These are phyloP conservation scores for Aptenodytes forsteri DNA, from an alignment of 2,113 vertebrate genomes.

Conservation along the genomic window DNA sequence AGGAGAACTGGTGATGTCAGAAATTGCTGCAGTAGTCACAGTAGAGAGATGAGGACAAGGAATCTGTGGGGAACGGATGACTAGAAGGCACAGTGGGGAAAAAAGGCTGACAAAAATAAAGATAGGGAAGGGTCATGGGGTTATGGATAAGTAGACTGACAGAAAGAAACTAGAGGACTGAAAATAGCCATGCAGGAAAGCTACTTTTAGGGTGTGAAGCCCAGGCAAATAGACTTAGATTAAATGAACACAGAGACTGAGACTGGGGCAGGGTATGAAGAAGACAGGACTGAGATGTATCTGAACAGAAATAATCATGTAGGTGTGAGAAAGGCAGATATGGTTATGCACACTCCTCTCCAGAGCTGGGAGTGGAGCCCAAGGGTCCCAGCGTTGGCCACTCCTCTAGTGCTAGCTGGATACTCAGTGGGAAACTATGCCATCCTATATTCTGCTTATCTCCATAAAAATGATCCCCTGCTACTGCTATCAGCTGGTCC, in stretches of 20 bases:
- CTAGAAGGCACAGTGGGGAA: not conserved
- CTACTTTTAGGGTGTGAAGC: not conserved
- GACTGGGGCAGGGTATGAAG: not conserved
- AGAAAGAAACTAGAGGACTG: not conserved
- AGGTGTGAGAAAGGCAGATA: not conserved
- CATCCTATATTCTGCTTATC: not conserved
- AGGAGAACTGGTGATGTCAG: not conserved
- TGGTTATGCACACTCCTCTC: not conserved
- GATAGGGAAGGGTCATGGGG: not conserved
- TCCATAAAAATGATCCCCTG: not conserved
- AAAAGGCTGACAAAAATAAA: not conserved
- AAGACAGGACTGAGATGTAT: not conserved
- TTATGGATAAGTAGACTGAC: not conserved
- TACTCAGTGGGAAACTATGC: not conserved
- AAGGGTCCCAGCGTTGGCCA: not conserved
- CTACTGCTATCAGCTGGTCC: not conserved
- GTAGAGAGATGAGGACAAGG: not conserved
- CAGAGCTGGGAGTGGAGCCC: not conserved
- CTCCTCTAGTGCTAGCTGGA: not conserved
- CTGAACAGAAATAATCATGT: not conserved
- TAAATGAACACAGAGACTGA: not conserved
- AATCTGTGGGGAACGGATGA: not conserved
- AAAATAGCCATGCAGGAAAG: not conserved
- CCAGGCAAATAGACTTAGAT: not conserved
- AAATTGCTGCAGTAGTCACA: not conserved